Base-by-base conservation (phyloP, 2,888 invertebrate species). In the Fragum fragum region DNA sequence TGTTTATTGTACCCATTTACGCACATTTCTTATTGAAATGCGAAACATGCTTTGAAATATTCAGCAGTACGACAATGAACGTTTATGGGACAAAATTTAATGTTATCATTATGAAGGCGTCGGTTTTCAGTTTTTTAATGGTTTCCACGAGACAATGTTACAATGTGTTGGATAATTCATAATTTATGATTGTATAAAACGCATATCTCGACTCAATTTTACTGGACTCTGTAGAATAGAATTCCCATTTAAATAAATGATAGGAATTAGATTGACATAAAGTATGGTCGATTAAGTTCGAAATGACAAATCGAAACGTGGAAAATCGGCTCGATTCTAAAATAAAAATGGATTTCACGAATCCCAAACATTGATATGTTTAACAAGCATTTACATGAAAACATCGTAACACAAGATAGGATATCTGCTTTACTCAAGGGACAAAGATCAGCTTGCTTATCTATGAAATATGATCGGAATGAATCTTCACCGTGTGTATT, bases 161-260 rank as follows among this genome's bases (percentile, higher is more conserved):
- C 57, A 57, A 57, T 57, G 57, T 57, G 57, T 26, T 26, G 21
- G 26, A 57, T 26, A 26, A 26, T 57, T 11, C 26, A 57, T 26
- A 57, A 6, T 57, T 23, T 9, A 47, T 47, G n/a, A 47, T 9
- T 47, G 47, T 18, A 9, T 47, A 47, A 47, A 66, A 66, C 21
- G 42, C 66, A 42, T 42, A 42, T 66, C 42, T 61, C 26, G 14
- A 42, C n/a, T 66, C 5, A 66, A 66, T 66, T 66, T 66, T 42
- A 61, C 61, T 14, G 0, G 2, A 32, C 61, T 1, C 11, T 18
- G 21, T 18, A 18, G 21, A 23, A 14, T 66, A 42, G 23, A n/a
- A 42, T 26, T 6, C 3, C 6, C 18, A 11, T 26, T 18, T 61
- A 23, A 66, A 42, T 66, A 42, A 66, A 66, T 66, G 5, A 14